Evolutionary conservation across 2,888 invertebrate genomes (phyloP).

Genomic region (Pemphredon lugubris): DNA sequence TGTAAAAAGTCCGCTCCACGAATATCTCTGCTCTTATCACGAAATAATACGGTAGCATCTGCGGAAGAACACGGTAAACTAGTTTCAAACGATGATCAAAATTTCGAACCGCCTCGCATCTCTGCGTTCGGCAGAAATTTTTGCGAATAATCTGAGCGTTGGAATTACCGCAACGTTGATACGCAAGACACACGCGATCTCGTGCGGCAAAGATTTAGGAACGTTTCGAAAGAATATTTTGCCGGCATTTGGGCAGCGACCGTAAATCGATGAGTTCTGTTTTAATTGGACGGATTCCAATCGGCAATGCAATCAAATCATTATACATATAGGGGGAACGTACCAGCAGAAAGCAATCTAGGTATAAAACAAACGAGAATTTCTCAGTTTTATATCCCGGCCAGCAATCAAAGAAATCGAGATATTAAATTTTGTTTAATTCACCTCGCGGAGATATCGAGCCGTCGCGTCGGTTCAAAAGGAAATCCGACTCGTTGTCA

Average conservation of each 20-base stretch:
- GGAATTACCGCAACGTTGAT: too few species aligned
- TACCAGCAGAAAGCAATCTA: conserved; percentile 41
- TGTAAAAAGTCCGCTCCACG: background rate
- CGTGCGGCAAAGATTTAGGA: background rate
- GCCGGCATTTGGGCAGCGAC: background rate
- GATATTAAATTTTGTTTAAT: conserved; percentile 15
- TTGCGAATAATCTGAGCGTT: background rate
- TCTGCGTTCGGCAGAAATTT: background rate
- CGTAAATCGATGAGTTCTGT: conserved; percentile 16
- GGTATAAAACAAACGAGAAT: conserved; percentile 36
- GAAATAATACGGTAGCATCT: conserved; percentile 27
- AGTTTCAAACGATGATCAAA: background rate
- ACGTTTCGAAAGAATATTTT: conserved; percentile 18
- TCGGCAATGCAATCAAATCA: conserved; percentile 40
- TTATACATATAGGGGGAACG: conserved; percentile 7
- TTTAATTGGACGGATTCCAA: conserved; percentile 53
- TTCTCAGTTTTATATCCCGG: conserved; percentile 29
- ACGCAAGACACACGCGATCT: too few species aligned
- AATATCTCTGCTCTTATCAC: conserved; percentile 24
- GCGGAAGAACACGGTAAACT: background rate
- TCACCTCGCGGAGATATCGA: too few species aligned
- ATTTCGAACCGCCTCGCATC: conserved; percentile 7
- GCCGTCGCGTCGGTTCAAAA: too few species aligned
- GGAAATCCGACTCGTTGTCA: too few species aligned
- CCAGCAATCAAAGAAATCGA: conserved; percentile 24